Conservation (phyloP, 2,113 vertebrate genomes). For the Charadrius vociferus region DNA sequence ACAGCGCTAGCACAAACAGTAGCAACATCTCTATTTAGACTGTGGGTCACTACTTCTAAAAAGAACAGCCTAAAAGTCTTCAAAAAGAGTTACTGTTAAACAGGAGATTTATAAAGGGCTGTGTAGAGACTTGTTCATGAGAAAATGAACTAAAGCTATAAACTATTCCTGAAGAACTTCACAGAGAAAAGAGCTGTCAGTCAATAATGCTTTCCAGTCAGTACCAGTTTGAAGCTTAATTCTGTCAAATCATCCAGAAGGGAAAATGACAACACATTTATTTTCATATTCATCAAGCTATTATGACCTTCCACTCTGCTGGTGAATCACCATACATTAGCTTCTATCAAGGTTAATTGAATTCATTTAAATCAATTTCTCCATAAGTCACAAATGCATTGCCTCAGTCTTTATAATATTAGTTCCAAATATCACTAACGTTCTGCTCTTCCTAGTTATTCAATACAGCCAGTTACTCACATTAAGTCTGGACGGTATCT, state of each 20-base stretch:
- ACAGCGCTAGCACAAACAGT: neutral
- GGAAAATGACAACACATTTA: conserved; percentile 1
- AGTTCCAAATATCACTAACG: neutral
- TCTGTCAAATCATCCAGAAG: conserved; percentile 27
- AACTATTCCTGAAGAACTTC: neutral
- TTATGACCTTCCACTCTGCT: neutral
- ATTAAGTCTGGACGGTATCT: conserved; percentile 95
- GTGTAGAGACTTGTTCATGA: neutral
- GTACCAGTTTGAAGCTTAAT: neutral
- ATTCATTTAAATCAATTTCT: neutral
- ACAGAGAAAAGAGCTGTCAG: neutral
- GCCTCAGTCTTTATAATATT: neutral
- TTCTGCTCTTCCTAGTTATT: neutral
- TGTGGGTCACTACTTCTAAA: neutral
- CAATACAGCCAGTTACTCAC: conserved; percentile 77
- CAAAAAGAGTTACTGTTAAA: neutral
- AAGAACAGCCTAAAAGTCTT: neutral
- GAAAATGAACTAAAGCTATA: neutral
- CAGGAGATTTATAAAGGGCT: neutral
- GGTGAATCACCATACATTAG: neutral
- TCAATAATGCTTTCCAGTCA: neutral
- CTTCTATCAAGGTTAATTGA: neutral
- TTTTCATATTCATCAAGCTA: neutral
- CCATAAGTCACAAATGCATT: neutral
- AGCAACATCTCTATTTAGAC: neutral